Conservation (phyloP, 1,140 invertebrate species). For the Pseudomyrmex gracilis region DNA sequence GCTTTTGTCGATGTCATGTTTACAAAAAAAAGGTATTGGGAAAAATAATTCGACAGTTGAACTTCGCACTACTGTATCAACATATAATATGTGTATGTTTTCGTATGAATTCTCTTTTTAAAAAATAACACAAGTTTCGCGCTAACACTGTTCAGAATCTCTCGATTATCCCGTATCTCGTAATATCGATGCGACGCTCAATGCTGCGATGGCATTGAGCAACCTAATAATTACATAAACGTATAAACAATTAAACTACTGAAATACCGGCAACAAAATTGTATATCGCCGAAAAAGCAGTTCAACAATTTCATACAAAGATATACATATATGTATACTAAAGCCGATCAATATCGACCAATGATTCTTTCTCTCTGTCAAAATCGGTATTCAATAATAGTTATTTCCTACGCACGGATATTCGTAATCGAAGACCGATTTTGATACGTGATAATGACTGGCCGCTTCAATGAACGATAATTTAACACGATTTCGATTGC, state of each 20-base stretch:
- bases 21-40: conserved; percentile 6
- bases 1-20: conserved; percentile 8
- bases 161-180: not conserved
- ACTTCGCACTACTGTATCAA: conserved; percentile 7
- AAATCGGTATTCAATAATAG: conserved; percentile 65
- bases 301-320: conserved; percentile 13
- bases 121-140: not conserved
- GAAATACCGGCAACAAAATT: conserved; percentile 44
- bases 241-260: conserved; percentile 43
- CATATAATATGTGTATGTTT: conserved; percentile 2
- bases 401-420: not conserved
- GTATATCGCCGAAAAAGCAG: not conserved
- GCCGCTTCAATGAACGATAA: conserved; percentile 49
- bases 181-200: conserved; percentile 24
- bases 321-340: not conserved
- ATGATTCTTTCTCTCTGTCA: conserved; percentile 29
- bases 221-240: conserved; percentile 21
- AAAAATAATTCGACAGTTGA: conserved; percentile 12
- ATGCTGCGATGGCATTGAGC: not conserved
- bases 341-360: conserved; percentile 26
- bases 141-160: conserved; percentile 18
- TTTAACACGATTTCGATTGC: conserved; percentile 8
- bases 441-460: conserved; percentile 48
- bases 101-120: too few relatives aligned
- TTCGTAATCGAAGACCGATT: conserved; percentile 62